Percentiles rank a stretch among this genome's conserved stretches.
phyloP scores from a whole-genome alignment of 2,888 invertebrate species.

The Hirtodrosophila trivittata region DNA sequence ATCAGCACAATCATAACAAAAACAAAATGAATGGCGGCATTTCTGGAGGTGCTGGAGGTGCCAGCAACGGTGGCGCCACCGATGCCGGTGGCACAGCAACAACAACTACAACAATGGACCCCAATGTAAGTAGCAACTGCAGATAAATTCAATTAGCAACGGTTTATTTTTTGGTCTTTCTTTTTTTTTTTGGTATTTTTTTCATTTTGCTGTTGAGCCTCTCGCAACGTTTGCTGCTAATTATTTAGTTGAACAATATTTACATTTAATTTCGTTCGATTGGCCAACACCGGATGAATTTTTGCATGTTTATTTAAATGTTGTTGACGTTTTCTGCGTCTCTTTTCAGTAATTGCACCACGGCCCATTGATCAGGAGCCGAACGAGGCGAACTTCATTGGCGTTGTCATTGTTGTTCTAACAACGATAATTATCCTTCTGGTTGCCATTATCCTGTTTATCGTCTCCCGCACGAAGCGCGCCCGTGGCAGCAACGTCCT shows the following conservation, averaged over 20 bases:
- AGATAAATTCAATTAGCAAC: slow-evolving; percentile 63
- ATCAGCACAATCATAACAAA: slow-evolving; percentile 85
- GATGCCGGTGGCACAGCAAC: slow-evolving; percentile 37
- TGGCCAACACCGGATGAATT: slow-evolving; percentile 17
- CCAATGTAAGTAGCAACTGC: slow-evolving; percentile 68
- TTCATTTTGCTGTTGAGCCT: background rate
- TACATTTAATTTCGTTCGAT: slow-evolving; percentile 70
- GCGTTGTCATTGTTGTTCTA: slow-evolving; percentile 88
- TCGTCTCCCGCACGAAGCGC: slow-evolving; percentile 87
- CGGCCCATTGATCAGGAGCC: slow-evolving; percentile 86
- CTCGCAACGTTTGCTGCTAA: slow-evolving; percentile 41
- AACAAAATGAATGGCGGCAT: slow-evolving; percentile 69
- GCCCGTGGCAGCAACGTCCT: slow-evolving; percentile 84
- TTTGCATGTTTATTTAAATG: slow-evolving; percentile 59
- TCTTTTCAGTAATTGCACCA: slow-evolving; percentile 83
- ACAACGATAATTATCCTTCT: slow-evolving; percentile 89
- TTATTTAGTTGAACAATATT: slow-evolving; percentile 76
- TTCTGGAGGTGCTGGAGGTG: slow-evolving; percentile 43
- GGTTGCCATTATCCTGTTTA: slow-evolving; percentile 88
- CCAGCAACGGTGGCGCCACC: slow-evolving; percentile 59
- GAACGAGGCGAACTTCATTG: slow-evolving; percentile 86
- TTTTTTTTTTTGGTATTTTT: slow-evolving; percentile 4
- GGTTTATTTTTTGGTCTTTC: slow-evolving; percentile 13
- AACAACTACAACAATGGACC: slow-evolving; percentile 79
- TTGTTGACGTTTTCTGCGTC: slow-evolving; percentile 23